Evolutionary conservation across 2,888 invertebrate species (phyloP).

Genomic region (Carcina quercana): DNA sequence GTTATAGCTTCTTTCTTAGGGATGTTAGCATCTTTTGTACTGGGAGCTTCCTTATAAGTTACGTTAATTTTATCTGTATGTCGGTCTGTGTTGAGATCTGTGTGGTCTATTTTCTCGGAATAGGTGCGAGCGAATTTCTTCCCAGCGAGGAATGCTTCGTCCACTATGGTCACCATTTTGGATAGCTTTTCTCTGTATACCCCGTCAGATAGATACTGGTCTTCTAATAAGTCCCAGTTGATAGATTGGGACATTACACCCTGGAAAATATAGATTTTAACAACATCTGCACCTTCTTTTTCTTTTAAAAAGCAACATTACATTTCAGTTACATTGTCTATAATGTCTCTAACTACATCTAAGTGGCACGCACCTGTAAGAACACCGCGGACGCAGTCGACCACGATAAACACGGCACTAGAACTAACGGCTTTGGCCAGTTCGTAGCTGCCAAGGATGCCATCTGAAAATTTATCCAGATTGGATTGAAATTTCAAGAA

Average conservation of each 20-base stretch:
- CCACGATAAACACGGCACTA: conserved; percentile 98
- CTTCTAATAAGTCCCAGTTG: conserved; percentile 93
- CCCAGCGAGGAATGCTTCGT: conserved; percentile 82
- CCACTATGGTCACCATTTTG: conserved; percentile 89
- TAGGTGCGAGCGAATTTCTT: conserved; percentile 83
- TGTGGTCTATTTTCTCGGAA: conserved; percentile 29
- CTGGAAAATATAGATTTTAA: conserved; percentile 60
- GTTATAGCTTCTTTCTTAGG: too few relatives aligned
- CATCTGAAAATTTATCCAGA: too few relatives aligned
- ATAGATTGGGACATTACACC: conserved; percentile 97
- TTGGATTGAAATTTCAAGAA: too few relatives aligned
- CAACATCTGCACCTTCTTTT: background rate
- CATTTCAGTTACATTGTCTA: background rate
- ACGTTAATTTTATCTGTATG: conserved; percentile 33
- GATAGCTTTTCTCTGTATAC: conserved; percentile 87
- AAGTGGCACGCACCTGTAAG: conserved; percentile 85
- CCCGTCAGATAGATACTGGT: conserved; percentile 89
- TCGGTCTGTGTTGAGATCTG: conserved; percentile 18
- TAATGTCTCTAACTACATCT: background rate
- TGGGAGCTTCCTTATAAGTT: conserved; percentile 36
- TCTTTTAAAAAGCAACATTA: background rate
- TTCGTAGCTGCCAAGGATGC: conserved; percentile 97
- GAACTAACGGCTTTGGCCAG: conserved; percentile 94
- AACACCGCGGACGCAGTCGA: conserved; percentile 97
- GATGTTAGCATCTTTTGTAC: conserved; percentile 14